Conservation (phyloP, 2,888 invertebrate genomes). For the Coleophora deauratella region DNA sequence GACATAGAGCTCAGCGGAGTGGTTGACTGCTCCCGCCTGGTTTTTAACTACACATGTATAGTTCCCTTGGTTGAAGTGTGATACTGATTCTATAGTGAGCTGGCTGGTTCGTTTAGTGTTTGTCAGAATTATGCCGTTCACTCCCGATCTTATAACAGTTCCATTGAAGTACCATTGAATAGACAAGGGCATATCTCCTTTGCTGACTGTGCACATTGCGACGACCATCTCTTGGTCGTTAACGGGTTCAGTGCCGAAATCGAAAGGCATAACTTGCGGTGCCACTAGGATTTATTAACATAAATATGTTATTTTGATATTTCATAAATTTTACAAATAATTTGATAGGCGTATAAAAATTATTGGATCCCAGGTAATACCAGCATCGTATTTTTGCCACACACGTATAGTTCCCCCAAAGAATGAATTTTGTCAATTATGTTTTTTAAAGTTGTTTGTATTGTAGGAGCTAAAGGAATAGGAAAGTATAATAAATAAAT, state of each 20-base stretch:
- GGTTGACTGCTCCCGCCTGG: conserved; percentile 69
- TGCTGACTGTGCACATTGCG: conserved; percentile 80
- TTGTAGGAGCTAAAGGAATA: conserved; percentile 77
- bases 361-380: too few relatives aligned
- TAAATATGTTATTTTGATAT: too few relatives aligned
- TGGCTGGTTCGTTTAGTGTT: conserved; percentile 75
- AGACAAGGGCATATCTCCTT: conserved; percentile 84
- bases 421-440: neutral
- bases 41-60: conserved; percentile 78
- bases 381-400: conserved; percentile 10
- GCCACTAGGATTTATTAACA: conserved; percentile 61
- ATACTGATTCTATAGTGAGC: conserved; percentile 76
- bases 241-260: conserved; percentile 79
- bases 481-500: conserved; percentile 20
- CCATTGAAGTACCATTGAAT: conserved; percentile 81
- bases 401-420: conserved; percentile 6
- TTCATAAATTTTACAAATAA: too few relatives aligned
- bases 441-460: too few relatives aligned
- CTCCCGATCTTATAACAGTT: conserved; percentile 50
- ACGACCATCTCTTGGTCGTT: conserved; percentile 81
- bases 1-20: conserved; percentile 72
- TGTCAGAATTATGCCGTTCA: conserved; percentile 68
- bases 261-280: conserved; percentile 82
- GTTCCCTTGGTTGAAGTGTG: conserved; percentile 75
- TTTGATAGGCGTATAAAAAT: too few relatives aligned